Base-by-base conservation (phyloP, 2,797 vertebrate species). In the Malacoctenus gilli region DNA sequence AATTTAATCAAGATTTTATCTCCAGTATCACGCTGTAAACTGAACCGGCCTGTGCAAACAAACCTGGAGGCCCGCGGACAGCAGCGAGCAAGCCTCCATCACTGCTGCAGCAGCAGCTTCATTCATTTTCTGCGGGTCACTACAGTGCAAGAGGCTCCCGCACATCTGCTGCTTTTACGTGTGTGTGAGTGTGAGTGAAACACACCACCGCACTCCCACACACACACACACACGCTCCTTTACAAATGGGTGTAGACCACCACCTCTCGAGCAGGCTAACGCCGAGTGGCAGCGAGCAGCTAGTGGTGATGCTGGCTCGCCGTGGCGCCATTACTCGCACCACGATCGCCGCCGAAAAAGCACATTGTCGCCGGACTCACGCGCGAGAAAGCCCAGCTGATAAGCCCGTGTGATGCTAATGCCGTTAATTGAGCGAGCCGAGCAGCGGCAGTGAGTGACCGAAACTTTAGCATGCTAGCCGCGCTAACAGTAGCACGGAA, bases 401-500 rank as follows among this genome's bases (percentile, higher is more conserved):
- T 56, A 16, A 58, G 16, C 35, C 35, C 8, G 20, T 35, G 52
- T n/a, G 18, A 64, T 25, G 59, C 48, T 51, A 74, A 73, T 43
- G 31, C 19, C 11, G 23, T 57, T 38, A 48, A 58, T 42, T 15
- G 48, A 70, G 64, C 53, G 49, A 22, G 11, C 19, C 50, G 35
- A 25, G 15, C 8, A 69, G 75, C 49, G 68, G 36, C 41, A 28
- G 25, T 77, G 47, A 51, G 9, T 77, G 68, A 71, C 61, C 83
- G 75, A 79, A 70, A 71, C 44, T 70, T n/a, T 87, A 88, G 84
- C 85, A 83, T 46, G 69, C 40, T 90, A 87, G 81, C 84, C 37
- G 36, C 25, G 81, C 81, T 71, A 73, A 39, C 55, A 72, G 35
- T 72, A 51, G 36, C 76, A 70, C 76, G 75, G 50, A 56, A 0